Percentiles rank a stretch among this genome's conserved stretches.
Evolutionary conservation across 2,797 vertebrate genomes (phyloP).

Genomic region (Orientallactaga sibirica): DNA sequence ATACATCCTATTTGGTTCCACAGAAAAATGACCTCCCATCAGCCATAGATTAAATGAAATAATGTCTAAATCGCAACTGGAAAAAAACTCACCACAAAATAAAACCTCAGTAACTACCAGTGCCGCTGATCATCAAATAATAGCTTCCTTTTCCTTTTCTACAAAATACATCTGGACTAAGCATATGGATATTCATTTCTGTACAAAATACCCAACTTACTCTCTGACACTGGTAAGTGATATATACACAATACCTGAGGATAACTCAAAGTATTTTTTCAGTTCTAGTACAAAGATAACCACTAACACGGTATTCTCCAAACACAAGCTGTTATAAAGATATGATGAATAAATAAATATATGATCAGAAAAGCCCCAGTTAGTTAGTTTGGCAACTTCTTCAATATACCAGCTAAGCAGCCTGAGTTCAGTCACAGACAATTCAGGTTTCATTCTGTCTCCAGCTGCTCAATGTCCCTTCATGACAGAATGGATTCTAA

Average conservation of each 20-base stretch:
- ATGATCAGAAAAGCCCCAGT: background rate
- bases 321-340: constrained; percentile 3
- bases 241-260: background rate
- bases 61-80: background rate
- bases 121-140: background rate
- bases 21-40: background rate
- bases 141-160: background rate
- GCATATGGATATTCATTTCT: background rate
- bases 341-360: background rate
- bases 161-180: background rate
- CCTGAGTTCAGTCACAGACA: background rate
- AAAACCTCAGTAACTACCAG: background rate
- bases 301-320: constrained; percentile 25
- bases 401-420: background rate
- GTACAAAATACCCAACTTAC: background rate
- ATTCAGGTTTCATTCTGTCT: background rate
- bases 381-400: background rate
- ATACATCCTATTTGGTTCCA: background rate
- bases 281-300: background rate
- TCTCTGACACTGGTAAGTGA: background rate
- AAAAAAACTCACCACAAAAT: background rate
- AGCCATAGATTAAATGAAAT: background rate
- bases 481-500: background rate
- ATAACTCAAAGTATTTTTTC: background rate
- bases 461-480: background rate